A percentile compares a stretch with the other conserved stretches of the same genome.
phyloP scores from a whole-genome alignment of 2,888 invertebrate genomes.

The Hypselothyrea guttata region DNA sequence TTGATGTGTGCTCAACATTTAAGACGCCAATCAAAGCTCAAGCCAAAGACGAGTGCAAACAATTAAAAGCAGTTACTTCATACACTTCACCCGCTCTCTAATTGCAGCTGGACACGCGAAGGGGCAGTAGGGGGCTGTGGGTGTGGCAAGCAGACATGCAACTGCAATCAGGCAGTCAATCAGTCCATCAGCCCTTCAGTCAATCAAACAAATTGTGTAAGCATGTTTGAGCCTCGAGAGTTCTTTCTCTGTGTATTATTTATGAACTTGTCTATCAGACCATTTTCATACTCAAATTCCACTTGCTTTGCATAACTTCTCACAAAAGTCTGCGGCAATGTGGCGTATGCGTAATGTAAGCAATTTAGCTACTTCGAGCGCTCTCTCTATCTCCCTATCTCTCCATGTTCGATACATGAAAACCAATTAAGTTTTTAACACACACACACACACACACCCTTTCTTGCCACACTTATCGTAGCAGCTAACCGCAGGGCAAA shows the following conservation, averaged over 20 bases:
- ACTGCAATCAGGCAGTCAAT: conserved; percentile 56
- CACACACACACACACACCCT: conserved; percentile 22
- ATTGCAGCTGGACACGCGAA: conserved; percentile 66
- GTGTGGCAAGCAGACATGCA: background rate
- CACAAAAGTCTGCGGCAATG: conserved; percentile 18
- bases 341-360: conserved; percentile 38
- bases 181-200: too few relatives aligned
- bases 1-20: conserved; percentile 57
- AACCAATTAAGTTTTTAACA: conserved; percentile 67
- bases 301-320: conserved; percentile 7
- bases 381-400: background rate
- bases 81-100: conserved; percentile 57
- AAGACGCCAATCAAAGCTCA: conserved; percentile 61
- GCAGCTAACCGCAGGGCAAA: conserved; percentile 47
- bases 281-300: conserved; percentile 18
- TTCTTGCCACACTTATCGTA: conserved; percentile 12
- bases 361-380: conserved; percentile 45
- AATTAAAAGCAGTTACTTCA: conserved; percentile 61
- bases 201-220: conserved; percentile 70
- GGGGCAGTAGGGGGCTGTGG: background rate
- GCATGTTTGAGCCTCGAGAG: conserved; percentile 46
- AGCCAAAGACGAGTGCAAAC: conserved; percentile 50
- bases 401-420: conserved; percentile 25
- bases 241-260: conserved; percentile 50
- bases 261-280: conserved; percentile 43